Evolutionary conservation across 2,888 invertebrate species (phyloP), one percentile per base, ranked within the genome.

Genomic region (Malacosoma neustria): DNA sequence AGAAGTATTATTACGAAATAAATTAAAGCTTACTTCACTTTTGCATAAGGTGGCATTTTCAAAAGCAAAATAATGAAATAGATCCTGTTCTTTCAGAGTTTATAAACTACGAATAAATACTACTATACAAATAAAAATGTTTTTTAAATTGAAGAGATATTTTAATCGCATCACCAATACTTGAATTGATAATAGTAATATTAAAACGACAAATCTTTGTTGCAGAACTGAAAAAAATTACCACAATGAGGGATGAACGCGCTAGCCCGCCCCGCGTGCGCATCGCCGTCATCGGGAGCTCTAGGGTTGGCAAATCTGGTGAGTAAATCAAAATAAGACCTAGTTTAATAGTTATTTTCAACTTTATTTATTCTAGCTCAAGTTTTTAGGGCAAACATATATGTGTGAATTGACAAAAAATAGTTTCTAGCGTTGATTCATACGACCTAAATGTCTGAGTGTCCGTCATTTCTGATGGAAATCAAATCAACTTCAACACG

Each of bases 221-320:
- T 80, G 29, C 72, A 80, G 79, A 54, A 57, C 44, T 46, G 41
- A 49, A 40, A 40, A 50, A 49, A 47, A 49, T 46, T 40, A 43
- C 44, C 52, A 67, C 40, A 43, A 85, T 85, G 85, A 79, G 79
- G 63, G 91, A 91, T 64, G 91, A 91, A 63, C 89, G 87, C 62
- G 76, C 82, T 49, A 87, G 81, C 50, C 82, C 88, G 49, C 89
- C 91, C 43, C 89, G 91, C 57, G 91, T 92, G 41, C 88, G 92
- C 51, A 89, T 93, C 53, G 92, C 92, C 37, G 92, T 93, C 49
- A 89, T 93, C 54, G 93, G 93, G 55, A 92, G 91, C 77, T 89
- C 91, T 41, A 89, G 92, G 77, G 93, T 93, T 54, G 93, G 93
- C 62, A 93, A 93, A 88, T 92, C 93, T 72, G 93, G 92, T 93